A percentile compares a stretch with the other conserved stretches of the same genome.
phyloP scores from a whole-genome alignment of 2,113 vertebrate genomes.

The Mohoua ochrocephala region DNA sequence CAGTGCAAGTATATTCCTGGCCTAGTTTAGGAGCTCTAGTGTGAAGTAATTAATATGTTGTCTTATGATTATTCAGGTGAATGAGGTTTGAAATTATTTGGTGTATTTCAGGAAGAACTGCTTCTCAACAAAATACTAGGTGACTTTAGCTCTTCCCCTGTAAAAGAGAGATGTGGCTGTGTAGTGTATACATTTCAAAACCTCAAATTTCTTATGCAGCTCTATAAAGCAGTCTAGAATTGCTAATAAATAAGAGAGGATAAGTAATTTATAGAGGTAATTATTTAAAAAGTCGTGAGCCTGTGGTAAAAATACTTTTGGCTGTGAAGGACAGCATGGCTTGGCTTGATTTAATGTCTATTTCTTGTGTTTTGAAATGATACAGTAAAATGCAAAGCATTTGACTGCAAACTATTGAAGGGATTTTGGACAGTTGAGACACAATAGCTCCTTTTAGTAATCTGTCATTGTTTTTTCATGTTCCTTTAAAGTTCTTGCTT shows the following conservation, averaged over 20 bases:
- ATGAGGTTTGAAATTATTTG: constrained; percentile 42
- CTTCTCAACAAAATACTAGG: not conserved
- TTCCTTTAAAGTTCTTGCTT: not conserved
- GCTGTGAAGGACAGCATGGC: not conserved
- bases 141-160: not conserved
- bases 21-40: constrained; percentile 6
- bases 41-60: constrained; percentile 7
- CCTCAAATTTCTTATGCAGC: not conserved
- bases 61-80: constrained; percentile 20
- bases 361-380: constrained; percentile 25
- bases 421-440: not conserved
- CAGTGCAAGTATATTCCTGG: not conserved
- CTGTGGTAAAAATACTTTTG: no score
- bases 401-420: not conserved
- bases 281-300: constrained; percentile 46
- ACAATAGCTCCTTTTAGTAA: not conserved
- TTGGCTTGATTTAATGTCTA: constrained; percentile 36
- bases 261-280: constrained; percentile 13
- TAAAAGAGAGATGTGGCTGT: not conserved
- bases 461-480: not conserved
- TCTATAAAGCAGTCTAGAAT: constrained; percentile 27
- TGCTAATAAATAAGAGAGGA: constrained; percentile 42
- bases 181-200: not conserved
- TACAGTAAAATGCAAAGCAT: not conserved
- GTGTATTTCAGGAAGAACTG: not conserved